These are phyloP conservation scores for Okamejei kenojei DNA, from an alignment of 2,797 vertebrate genomes.

Conservation along the genomic window DNA sequence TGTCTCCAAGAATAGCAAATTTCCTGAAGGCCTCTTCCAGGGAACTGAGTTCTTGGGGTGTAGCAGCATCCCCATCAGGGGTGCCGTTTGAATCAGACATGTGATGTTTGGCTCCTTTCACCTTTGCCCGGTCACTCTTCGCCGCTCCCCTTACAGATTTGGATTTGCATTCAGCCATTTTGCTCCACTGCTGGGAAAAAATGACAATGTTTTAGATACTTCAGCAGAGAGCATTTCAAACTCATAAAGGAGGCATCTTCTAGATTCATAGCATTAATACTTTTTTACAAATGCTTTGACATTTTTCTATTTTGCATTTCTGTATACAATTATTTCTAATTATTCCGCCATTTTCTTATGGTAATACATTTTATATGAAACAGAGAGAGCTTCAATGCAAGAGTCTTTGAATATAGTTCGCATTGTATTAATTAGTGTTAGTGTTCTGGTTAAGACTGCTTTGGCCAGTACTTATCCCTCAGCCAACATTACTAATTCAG, in stretches of 20 bases:
- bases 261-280: neutral
- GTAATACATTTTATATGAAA: neutral
- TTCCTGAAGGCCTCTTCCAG: constrained; percentile 84
- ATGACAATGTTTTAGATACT: neutral
- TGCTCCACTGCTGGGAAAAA: constrained; percentile 50
- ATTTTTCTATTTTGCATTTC: neutral
- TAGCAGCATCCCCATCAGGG: constrained; percentile 60
- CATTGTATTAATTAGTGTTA: neutral
- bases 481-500: neutral
- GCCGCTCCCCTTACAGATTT: constrained; percentile 71
- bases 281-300: neutral
- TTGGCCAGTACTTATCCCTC: neutral
- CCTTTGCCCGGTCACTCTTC: constrained; percentile 68
- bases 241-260: neutral
- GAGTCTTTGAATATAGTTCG: neutral
- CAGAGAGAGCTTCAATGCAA: neutral
- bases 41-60: constrained; percentile 70
- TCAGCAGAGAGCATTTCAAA: constrained; percentile 35
- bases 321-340: neutral
- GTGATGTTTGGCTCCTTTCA: constrained; percentile 69
- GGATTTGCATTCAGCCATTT: constrained; percentile 74
- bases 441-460: neutral
- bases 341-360: neutral
- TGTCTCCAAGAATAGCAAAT: constrained; percentile 87
- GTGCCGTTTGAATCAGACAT: constrained; percentile 76